Percentiles rank a stretch among this genome's conserved stretches.
Conservation (phyloP, 2,888 invertebrate genomes). For the Sphaerophoria taeniata region DNA sequence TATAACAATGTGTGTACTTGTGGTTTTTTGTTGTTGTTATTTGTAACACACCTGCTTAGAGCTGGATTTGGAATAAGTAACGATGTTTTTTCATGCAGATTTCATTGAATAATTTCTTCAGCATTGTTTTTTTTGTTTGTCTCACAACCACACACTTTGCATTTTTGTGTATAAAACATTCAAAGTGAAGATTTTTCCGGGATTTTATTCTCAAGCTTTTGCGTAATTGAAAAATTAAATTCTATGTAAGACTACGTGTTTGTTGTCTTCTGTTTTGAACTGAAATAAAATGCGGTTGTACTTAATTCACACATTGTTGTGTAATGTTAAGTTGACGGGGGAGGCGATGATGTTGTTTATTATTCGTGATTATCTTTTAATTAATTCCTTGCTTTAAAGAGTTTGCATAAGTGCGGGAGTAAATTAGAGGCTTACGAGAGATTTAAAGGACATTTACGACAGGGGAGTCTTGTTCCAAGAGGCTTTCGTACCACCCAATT, state of each 20-base stretch:
- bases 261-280: too few species aligned
- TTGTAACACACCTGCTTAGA: conserved; percentile 15
- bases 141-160: conserved; percentile 13
- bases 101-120: conserved; percentile 14
- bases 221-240: conserved; percentile 55
- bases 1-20: conserved; percentile 14
- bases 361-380: too few species aligned
- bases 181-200: conserved; percentile 24
- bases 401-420: too few species aligned
- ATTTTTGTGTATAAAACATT: not conserved
- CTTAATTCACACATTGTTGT: too few species aligned
- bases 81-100: not conserved
- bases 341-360: too few species aligned
- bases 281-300: too few species aligned
- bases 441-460: too few species aligned
- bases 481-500: too few species aligned
- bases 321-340: too few species aligned
- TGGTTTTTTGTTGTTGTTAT: conserved; percentile 11
- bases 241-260: conserved; percentile 6
- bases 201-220: conserved; percentile 41
- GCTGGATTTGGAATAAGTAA: not conserved
- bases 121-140: conserved; percentile 17
- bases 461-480: too few species aligned
- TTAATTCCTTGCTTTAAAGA: too few species aligned
- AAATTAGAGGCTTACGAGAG: too few species aligned